Conservation (phyloP, 2,888 invertebrate species). For the Dugesia japonica region DNA sequence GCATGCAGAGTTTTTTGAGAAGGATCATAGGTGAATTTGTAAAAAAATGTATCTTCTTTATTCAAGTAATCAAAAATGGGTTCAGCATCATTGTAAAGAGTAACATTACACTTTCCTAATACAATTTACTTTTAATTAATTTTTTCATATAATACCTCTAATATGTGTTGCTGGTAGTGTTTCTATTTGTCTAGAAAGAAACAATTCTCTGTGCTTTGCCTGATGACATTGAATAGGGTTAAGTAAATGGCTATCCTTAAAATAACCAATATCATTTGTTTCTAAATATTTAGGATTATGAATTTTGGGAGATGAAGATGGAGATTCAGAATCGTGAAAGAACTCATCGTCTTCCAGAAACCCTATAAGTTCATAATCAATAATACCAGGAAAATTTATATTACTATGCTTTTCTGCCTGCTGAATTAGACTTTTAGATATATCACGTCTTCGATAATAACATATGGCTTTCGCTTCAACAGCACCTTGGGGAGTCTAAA, state of each 20-base stretch:
- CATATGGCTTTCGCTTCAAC: conserved; percentile 99
- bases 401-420: conserved; percentile 91
- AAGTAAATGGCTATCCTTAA: background rate
- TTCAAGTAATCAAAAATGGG: conserved; percentile 82
- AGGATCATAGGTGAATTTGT: conserved; percentile 97
- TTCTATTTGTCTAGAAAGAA: conserved; percentile 80
- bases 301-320: background rate
- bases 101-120: conserved; percentile 93
- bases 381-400: conserved; percentile 38
- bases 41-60: conserved; percentile 97
- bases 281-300: background rate
- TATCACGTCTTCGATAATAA: conserved; percentile 89
- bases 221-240: conserved; percentile 57
- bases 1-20: conserved; percentile 93
- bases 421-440: conserved; percentile 81
- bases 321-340: background rate
- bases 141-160: conserved; percentile 63
- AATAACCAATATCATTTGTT: background rate
- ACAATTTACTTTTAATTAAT: background rate
- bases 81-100: conserved; percentile 94
- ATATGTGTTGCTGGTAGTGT: conserved; percentile 95
- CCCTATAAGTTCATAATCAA: background rate
- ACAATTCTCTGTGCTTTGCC: conserved; percentile 88
- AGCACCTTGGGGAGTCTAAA: conserved; percentile 77
- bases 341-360: background rate